Evolutionary conservation across 2,113 vertebrate genomes (phyloP), one percentile per base, ranked within the genome.

Genomic region (Coracopsis vasa): DNA sequence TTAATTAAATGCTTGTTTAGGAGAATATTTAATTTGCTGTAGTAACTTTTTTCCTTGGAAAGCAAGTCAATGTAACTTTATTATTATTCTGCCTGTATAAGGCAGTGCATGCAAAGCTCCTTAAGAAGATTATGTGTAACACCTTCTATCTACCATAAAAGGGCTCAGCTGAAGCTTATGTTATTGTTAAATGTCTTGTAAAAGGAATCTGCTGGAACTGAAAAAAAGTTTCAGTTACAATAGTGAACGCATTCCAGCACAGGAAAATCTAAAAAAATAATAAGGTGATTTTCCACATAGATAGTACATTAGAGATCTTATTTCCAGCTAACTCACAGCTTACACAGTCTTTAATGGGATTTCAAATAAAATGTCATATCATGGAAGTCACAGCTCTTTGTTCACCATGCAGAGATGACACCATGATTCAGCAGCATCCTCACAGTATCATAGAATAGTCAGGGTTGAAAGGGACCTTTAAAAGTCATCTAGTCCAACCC

Each of bases 91-190:
- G 58, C 50, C 69, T 31, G 33, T 95, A 67, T 77, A 89, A 91
- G 65, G 88, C 70, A 51, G 51, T 41, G 42, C 60, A 84, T 62
- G 51, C 53, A 97, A 95, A 96, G 61, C 79, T 69, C 35, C 45
- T 96, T 95, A 94, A 96, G 92, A 89, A 97, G 88, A 97, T 97
- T 96, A 95, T 84, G 53, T 77, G 47, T 72, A 96, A 71, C 74
- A 96, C 97, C 75, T 96, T 90, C 41, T 75, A 94, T 86, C 81
- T 96, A 17, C 78, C 88, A 92, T 77, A 95, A 96, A 95, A 72
- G 58, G 65, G 47, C 77, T 97, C 88, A 96, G 85, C 67, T 93
- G 79, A 85, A 94, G 88, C 85, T 97, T 88, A 95, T 27, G 58
- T 80, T 94, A 86, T 83, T 95, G 81, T 92, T 86, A 90, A 96